Percentiles rank a stretch among this genome's conserved stretches.
Conservation (phyloP, 2,797 vertebrate species). For the Scolopax rusticola region DNA sequence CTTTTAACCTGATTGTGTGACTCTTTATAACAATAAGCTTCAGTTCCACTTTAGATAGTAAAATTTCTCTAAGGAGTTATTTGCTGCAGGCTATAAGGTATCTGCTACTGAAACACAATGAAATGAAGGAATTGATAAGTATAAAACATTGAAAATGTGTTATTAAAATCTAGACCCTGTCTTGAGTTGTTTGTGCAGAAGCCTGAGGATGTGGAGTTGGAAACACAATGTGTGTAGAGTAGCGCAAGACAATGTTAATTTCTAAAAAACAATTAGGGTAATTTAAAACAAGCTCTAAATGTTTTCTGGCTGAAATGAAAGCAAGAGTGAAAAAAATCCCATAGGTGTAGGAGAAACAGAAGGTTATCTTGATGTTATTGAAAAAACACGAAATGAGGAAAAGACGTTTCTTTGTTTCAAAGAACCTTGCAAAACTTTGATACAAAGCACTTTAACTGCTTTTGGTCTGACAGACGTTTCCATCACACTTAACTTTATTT, state of each 20-base stretch:
- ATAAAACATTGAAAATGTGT: not conserved
- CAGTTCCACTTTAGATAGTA: slow-evolving; percentile 29
- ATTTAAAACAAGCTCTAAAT: not conserved
- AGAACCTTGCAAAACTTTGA: not conserved
- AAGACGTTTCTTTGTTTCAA: not conserved
- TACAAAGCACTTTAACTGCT: not conserved
- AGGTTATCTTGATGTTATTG: not conserved
- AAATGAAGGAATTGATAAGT: not conserved
- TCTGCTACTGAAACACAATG: not conserved
- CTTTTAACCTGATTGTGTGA: slow-evolving; percentile 54
- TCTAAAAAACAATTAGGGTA: not conserved
- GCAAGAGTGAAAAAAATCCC: not conserved
- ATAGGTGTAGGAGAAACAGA: not conserved
- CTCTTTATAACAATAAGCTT: slow-evolving; percentile 61
- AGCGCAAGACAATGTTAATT: not conserved
- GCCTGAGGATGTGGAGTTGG: not conserved
- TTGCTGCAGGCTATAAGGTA: not conserved
- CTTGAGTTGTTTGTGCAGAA: not conserved
- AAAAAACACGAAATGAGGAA: not conserved
- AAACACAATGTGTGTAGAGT: not conserved
- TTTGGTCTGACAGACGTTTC: not conserved
- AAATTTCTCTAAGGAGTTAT: not conserved
- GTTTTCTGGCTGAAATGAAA: not conserved
- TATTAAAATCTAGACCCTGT: not conserved
- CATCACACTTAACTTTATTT: not conserved